Evolutionary conservation across 2,888 invertebrate genomes (phyloP).

Genomic region (Pandemis corylana): DNA sequence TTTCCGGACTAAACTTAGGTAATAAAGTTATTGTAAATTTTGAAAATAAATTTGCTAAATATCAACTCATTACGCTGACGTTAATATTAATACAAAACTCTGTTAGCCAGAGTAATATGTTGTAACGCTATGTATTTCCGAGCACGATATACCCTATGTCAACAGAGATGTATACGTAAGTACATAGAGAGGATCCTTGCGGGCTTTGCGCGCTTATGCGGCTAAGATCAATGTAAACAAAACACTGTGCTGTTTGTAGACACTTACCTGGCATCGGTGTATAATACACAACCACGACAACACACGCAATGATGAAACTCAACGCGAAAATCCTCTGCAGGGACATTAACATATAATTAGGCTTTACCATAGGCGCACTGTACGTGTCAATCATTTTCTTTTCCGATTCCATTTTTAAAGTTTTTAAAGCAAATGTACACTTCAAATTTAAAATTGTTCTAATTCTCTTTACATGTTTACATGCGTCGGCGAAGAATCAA

Average conservation of each 20-base stretch:
- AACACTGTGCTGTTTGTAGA: background rate
- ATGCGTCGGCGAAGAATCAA: conserved; percentile 26
- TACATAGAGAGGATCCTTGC: conserved; percentile 13
- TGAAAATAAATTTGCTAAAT: too few relatives aligned
- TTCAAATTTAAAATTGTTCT: conserved; percentile 16
- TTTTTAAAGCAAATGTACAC: conserved; percentile 17
- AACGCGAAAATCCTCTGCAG: conserved; percentile 88
- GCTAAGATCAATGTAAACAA: conserved; percentile 11
- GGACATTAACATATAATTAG: conserved; percentile 85
- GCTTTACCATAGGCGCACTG: conserved; percentile 65
- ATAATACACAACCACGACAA: conserved; percentile 88
- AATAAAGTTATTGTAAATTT: too few relatives aligned
- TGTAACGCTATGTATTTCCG: background rate
- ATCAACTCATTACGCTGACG: too few relatives aligned
- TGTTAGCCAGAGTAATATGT: background rate
- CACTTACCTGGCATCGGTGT: conserved; percentile 89
- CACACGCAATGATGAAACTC: conserved; percentile 87
- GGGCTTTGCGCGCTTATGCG: conserved; percentile 3
- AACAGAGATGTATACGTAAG: background rate
- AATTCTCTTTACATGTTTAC: conserved; percentile 32
- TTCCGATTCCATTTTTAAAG: conserved; percentile 66
- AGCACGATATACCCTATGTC: conserved; percentile 4
- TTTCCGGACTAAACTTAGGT: too few relatives aligned
- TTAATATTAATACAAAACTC: background rate
- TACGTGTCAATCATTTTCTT: conserved; percentile 58